Evolutionary conservation across 2,888 invertebrate species (phyloP), one percentile per base, ranked within the genome.

Genomic region (Danaus chrysippus): DNA sequence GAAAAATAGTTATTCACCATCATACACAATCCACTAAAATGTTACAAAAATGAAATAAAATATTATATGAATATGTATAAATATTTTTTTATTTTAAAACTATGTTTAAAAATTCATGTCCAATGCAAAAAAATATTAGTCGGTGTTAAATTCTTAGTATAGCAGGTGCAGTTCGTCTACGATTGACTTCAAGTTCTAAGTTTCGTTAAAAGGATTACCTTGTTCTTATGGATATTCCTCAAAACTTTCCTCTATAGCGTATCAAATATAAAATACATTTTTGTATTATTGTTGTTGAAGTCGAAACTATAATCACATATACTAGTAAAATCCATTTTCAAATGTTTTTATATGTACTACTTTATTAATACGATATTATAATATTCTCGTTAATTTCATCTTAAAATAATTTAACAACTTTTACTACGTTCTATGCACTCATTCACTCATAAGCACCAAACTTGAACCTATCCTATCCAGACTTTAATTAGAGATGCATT

Each of bases 401-500:
- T 3, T 34, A 34, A 34, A 34, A 34, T 34, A 1, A 34, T 34
- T 34, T 34, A 34, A 34, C 23, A 34, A 34, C 23, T 34, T 34
- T 34, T 34, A 34, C 23, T 34, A 34, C 23, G 3, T 34, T 34
- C 23, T 34, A 34, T 34, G 23, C n/a, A 15, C n/a, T 11, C 2
- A 49, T 49, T 17, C 11, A 12, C 17, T 17, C 49, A 49, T 17
- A 11, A 49, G 49, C 17, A 49, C 49, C 49, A 17, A 49, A 49
- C 17, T 17, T 49, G 49, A 77, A 81, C 78, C 73, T 68, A 34
- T 81, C 83, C 81, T 83, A 82, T 84, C 84, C 86, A 85, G 84
- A 83, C 86, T 87, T 90, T 90, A 89, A 91, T 91, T 91, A 91
- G 88, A 79, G 78, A 75, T 78, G 86, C 88, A 86, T 89, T 87